phyloP scores from a whole-genome alignment of 2,797 vertebrate genomes.

The Sebastes nivosus region DNA sequence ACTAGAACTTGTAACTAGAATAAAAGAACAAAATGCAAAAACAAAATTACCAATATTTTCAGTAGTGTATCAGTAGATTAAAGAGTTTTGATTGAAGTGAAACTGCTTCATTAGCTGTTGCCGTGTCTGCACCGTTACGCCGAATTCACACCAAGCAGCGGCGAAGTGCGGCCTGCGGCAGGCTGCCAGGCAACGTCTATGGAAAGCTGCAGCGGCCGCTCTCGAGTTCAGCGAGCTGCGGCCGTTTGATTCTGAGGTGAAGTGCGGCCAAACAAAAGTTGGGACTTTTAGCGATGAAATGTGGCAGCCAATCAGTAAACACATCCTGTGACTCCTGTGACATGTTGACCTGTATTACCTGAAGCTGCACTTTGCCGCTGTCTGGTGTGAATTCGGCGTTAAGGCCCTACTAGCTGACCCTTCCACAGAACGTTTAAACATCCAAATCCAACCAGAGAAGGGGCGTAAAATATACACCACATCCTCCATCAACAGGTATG shows the following conservation, averaged over 20 bases:
- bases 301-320: too few relatives aligned
- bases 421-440: neutral
- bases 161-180: too few relatives aligned
- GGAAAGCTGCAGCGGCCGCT: too few relatives aligned
- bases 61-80: neutral
- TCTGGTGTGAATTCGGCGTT: neutral
- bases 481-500: neutral
- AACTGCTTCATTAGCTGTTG: neutral
- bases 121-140: neutral
- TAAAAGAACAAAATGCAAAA: neutral
- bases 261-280: too few relatives aligned
- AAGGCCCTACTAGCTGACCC: neutral
- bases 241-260: too few relatives aligned
- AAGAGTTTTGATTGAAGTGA: neutral
- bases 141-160: neutral
- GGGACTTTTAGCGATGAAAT: too few relatives aligned
- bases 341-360: too few relatives aligned
- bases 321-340: too few relatives aligned
- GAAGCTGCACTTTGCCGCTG: too few relatives aligned
- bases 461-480: neutral
- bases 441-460: neutral
- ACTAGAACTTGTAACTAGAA: neutral
- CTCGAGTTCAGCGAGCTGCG: too few relatives aligned
- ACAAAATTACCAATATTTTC: neutral
- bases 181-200: too few relatives aligned